phyloP scores from a whole-genome alignment of 2,113 vertebrate species.

The Apteryx owenii region DNA sequence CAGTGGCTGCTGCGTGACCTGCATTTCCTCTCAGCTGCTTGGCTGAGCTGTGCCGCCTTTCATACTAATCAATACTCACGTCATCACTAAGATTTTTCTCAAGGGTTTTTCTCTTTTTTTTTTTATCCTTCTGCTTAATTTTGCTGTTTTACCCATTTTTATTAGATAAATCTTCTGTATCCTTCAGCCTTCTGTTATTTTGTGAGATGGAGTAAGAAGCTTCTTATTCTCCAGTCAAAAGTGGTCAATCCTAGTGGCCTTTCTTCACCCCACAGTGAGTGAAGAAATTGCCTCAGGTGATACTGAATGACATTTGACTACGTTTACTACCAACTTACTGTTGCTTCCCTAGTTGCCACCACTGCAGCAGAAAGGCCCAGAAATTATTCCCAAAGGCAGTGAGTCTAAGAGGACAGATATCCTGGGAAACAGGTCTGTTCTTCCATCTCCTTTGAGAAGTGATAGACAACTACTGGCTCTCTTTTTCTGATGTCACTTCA shows the following conservation, averaged over 20 bases:
- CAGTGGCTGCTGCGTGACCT: not conserved
- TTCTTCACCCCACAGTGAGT: not conserved
- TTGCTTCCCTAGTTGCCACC: not conserved
- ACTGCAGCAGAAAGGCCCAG: not conserved
- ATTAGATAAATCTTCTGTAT: not conserved
- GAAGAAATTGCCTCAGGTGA: not conserved
- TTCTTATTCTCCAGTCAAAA: not conserved
- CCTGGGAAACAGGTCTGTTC: not conserved
- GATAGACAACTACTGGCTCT: not conserved
- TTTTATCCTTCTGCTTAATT: not conserved
- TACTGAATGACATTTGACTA: not conserved
- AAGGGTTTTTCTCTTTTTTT: not conserved
- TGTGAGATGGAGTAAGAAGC: not conserved
- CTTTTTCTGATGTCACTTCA: not conserved
- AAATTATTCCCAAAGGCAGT: not conserved
- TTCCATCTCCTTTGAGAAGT: not conserved
- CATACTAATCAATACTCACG: not conserved
- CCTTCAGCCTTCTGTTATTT: not conserved
- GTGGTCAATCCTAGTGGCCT: not conserved
- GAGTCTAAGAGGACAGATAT: not conserved
- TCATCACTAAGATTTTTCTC: not conserved
- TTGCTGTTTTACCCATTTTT: not conserved
- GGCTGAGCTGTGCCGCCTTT: not conserved
- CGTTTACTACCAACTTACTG: accelerated
- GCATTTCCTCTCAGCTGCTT: not conserved